These are phyloP conservation scores for Corticium candelabrum DNA, from an alignment of 37 sponge, comb jelly and placozoan species.

Conservation along the genomic window DNA sequence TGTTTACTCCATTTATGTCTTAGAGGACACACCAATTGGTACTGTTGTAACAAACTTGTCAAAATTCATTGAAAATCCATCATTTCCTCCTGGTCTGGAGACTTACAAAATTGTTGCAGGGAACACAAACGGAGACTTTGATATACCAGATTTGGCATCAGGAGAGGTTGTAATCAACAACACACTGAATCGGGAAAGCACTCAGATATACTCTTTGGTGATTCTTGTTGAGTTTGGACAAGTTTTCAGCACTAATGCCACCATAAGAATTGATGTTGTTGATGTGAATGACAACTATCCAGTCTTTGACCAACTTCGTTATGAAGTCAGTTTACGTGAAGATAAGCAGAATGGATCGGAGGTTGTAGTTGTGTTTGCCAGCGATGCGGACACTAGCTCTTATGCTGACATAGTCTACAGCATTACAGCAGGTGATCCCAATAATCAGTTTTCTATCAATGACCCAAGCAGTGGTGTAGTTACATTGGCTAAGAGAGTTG, in stretches of 20 bases:
- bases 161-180: slow-evolving; percentile 7
- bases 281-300: slow-evolving; percentile 31
- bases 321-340: background rate
- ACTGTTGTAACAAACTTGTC: background rate
- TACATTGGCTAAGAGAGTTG: background rate
- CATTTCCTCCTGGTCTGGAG: background rate
- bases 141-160: background rate
- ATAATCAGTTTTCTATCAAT: background rate
- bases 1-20: no score
- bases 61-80: background rate
- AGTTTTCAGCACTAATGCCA: slow-evolving; percentile 3
- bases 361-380: slow-evolving; percentile 26
- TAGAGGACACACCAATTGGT: background rate
- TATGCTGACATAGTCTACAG: slow-evolving; percentile 15
- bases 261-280: slow-evolving; percentile 6
- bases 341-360: background rate
- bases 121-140: background rate
- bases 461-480: slow-evolving; percentile 9
- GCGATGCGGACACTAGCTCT: slow-evolving; percentile 21
- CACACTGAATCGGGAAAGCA: slow-evolving; percentile 16
- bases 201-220: background rate
- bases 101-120: background rate
- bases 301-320: background rate
- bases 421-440: background rate
- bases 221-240: slow-evolving; percentile 14